phyloP scores from a whole-genome alignment of 2,888 invertebrate genomes.

The Phyllotreta cruciferae region DNA sequence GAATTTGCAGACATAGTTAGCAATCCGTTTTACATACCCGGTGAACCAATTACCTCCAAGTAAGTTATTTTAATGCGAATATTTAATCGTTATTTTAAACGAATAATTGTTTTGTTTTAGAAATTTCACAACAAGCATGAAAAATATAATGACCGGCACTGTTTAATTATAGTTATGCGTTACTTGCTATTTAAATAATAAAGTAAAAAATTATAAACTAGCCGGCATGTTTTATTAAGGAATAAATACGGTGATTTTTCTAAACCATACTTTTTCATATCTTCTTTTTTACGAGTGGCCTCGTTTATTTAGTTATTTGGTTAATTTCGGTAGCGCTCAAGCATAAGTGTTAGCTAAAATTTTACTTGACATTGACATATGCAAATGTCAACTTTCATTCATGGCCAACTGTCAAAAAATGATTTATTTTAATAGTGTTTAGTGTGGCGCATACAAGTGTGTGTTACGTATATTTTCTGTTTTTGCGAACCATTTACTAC shows the following conservation, averaged over 20 bases:
- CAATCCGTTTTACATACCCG: constrained; percentile 96
- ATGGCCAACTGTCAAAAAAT: constrained; percentile 11
- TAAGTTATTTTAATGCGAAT: constrained; percentile 61
- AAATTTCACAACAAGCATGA: constrained; percentile 72
- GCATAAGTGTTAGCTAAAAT: background rate
- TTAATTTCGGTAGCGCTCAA: background rate
- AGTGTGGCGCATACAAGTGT: no score
- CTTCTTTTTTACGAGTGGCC: background rate
- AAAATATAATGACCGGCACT: constrained; percentile 63
- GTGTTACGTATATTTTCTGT: no score
- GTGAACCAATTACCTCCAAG: constrained; percentile 87
- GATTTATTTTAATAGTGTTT: background rate
- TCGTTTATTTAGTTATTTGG: background rate
- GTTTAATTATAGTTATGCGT: constrained; percentile 41
- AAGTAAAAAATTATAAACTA: constrained; percentile 1
- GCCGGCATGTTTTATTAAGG: background rate
- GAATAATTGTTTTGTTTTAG: constrained; percentile 61
- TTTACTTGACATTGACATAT: background rate
- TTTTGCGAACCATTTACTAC: no score
- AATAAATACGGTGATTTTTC: constrained; percentile 1
- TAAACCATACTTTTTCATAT: background rate
- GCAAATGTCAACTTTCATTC: constrained; percentile 6
- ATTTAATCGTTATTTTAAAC: no score
- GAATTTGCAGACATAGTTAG: constrained; percentile 94
- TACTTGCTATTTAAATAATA: background rate